Conservation (phyloP, 2,797 vertebrate species). For the Acipenser oxyrinchus region DNA sequence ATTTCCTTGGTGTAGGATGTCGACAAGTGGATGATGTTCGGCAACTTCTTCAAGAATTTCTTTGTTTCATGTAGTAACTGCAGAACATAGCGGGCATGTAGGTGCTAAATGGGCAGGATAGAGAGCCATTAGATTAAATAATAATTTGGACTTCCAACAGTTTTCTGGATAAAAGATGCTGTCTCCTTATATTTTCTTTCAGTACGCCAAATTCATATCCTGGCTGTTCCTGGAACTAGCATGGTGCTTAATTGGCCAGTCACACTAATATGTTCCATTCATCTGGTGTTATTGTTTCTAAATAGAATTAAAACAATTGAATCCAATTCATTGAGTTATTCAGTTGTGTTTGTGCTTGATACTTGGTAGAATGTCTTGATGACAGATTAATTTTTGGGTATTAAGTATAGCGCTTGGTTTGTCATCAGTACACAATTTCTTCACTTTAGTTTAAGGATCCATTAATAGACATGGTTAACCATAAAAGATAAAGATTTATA, state of each 20-base stretch:
- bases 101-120: conserved; percentile 50
- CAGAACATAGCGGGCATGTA: conserved; percentile 82
- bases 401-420: too few relatives aligned
- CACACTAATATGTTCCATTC: conserved; percentile 28
- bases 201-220: neutral
- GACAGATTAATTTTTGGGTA: too few relatives aligned
- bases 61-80: conserved; percentile 81
- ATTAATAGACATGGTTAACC: too few relatives aligned
- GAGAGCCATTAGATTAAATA: neutral
- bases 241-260: neutral
- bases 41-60: conserved; percentile 80
- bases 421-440: too few relatives aligned
- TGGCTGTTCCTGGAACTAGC: conserved; percentile 15
- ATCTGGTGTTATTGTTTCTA: too few relatives aligned
- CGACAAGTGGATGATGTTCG: conserved; percentile 75
- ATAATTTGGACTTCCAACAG: neutral
- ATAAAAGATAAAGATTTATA: too few relatives aligned
- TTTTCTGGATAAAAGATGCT: neutral
- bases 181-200: neutral
- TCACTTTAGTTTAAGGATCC: too few relatives aligned
- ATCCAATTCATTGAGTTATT: too few relatives aligned
- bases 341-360: too few relatives aligned
- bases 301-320: too few relatives aligned
- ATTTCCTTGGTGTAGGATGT: conserved; percentile 80
- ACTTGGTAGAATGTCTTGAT: too few relatives aligned